phyloP scores from a whole-genome alignment of 1,140 invertebrate species.

The Brachionus rotundiformis region DNA sequence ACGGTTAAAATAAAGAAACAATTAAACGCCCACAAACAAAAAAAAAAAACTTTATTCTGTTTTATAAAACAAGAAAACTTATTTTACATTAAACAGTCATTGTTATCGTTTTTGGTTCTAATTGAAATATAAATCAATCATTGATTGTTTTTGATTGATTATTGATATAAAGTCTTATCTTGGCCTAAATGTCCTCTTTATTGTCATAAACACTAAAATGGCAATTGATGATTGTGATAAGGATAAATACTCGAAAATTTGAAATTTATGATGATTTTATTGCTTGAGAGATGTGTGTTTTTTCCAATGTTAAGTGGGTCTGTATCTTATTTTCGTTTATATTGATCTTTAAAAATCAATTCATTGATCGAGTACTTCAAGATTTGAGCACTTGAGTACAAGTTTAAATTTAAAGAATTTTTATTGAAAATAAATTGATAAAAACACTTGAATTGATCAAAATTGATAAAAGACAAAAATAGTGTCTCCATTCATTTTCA shows the following conservation, averaged over 20 bases:
- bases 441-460: neutral
- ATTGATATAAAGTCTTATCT: slow-evolving; percentile 31
- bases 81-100: slow-evolving; percentile 39
- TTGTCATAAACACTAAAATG: slow-evolving; percentile 36
- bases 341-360: neutral
- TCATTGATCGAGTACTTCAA: slow-evolving; percentile 21
- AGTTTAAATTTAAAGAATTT: neutral
- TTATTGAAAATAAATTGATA: slow-evolving; percentile 26
- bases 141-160: slow-evolving; percentile 29
- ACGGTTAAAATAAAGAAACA: neutral
- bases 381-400: neutral
- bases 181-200: slow-evolving; percentile 24
- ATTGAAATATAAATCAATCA: slow-evolving; percentile 45
- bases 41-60: slow-evolving; percentile 26
- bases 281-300: neutral
- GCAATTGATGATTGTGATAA: slow-evolving; percentile 11
- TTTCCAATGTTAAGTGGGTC: neutral
- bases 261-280: slow-evolving; percentile 25
- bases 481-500: neutral
- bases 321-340: slow-evolving; percentile 5
- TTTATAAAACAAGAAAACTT: neutral
- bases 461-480: neutral
- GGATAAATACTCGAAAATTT: slow-evolving; percentile 29
- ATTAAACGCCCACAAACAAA: slow-evolving; percentile 1
- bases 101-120: slow-evolving; percentile 25